Evolutionary conservation across 2,888 invertebrate species (phyloP).

Genomic region (Sthenelais limicola): DNA sequence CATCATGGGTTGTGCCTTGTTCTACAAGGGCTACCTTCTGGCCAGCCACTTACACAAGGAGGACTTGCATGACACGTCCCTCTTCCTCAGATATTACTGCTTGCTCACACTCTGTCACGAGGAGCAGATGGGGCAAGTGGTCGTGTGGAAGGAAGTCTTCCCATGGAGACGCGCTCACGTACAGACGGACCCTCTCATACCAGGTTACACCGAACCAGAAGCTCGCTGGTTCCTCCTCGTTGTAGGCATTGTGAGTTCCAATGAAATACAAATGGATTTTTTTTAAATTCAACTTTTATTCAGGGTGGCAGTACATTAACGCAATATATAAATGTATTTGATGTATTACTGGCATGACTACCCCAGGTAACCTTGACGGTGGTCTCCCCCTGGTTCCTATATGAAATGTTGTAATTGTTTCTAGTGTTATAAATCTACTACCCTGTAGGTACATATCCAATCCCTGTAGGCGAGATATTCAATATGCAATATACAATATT

Average conservation of each 20-base stretch:
- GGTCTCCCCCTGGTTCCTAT: too few relatives aligned
- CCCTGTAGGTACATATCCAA: too few relatives aligned
- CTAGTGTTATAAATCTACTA: too few relatives aligned
- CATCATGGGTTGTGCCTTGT: conserved; percentile 76
- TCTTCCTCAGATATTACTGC: conserved; percentile 83
- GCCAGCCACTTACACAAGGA: conserved; percentile 84
- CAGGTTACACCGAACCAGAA: conserved; percentile 63
- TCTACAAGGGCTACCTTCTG: conserved; percentile 79
- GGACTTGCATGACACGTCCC: conserved; percentile 83
- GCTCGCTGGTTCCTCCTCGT: conserved; percentile 68
- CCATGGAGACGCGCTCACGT: conserved; percentile 61
- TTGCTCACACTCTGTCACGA: conserved; percentile 75
- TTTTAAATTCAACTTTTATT: too few relatives aligned
- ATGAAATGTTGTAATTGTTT: too few relatives aligned
- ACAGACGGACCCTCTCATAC: conserved; percentile 57
- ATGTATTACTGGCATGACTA: too few relatives aligned
- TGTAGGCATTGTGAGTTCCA: conserved; percentile 66
- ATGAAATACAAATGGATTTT: neutral
- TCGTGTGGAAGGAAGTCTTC: conserved; percentile 71
- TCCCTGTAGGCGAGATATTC: too few relatives aligned
- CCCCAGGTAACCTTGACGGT: too few relatives aligned
- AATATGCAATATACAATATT: too few relatives aligned
- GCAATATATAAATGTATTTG: too few relatives aligned
- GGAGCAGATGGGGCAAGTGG: conserved; percentile 61
- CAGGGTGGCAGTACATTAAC: too few relatives aligned